Evolutionary conservation across 2,113 vertebrate species (phyloP).

Genomic region (Misgurnus anguillicaudatus): DNA sequence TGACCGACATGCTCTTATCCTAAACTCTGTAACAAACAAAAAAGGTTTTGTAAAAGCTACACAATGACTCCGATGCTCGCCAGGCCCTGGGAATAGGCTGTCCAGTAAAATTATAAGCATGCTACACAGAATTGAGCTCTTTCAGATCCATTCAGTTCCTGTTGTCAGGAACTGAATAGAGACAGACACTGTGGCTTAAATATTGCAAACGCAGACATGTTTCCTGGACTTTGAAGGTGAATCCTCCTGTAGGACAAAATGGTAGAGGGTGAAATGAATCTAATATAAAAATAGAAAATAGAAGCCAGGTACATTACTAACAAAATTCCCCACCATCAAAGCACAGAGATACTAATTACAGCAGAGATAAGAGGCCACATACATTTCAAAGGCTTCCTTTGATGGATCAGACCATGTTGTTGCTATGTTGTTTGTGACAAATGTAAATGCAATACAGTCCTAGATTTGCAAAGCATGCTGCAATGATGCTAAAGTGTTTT

Average conservation of each 20-base stretch:
- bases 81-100: conserved; percentile 1
- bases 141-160: neutral
- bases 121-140: conserved; percentile 11
- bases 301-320: neutral
- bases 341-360: conserved; percentile 22
- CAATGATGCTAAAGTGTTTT: too few relatives aligned
- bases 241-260: neutral
- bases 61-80: neutral
- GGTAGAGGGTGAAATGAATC: conserved; percentile 19
- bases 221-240: conserved; percentile 11
- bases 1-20: conserved; percentile 25
- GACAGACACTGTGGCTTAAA: neutral
- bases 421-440: neutral
- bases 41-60: conserved; percentile 21
- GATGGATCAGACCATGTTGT: conserved; percentile 15
- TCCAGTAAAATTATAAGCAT: conserved; percentile 24
- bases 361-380: conserved; percentile 29
- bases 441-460: conserved; percentile 1
- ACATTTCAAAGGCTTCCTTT: conserved; percentile 8
- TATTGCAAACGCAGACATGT: conserved; percentile 19
- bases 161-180: conserved; percentile 2
- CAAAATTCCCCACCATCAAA: conserved; percentile 28
- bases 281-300: conserved; percentile 5
- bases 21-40: conserved; percentile 30
- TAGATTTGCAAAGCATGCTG: neutral